Evolutionary conservation across 2,888 invertebrate species (phyloP).

Genomic region (Leptinotarsa peninsularis): DNA sequence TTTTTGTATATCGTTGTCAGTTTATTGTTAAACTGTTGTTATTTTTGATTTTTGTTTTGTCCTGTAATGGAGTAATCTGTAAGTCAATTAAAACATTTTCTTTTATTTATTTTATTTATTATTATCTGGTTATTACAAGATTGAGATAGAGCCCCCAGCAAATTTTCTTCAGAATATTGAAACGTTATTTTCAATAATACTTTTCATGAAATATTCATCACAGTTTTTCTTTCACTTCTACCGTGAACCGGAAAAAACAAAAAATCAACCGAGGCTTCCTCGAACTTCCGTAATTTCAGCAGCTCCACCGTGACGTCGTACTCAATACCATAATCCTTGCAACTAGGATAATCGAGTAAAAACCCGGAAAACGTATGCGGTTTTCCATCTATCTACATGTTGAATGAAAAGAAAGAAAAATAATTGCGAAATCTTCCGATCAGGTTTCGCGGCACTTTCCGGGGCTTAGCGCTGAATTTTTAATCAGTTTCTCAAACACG

Average conservation of each 20-base stretch:
- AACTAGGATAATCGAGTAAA: slow-evolving; percentile 22
- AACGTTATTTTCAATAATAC: too few species aligned
- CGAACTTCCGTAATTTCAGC: background rate
- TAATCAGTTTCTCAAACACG: slow-evolving; percentile 67
- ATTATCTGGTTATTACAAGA: too few species aligned
- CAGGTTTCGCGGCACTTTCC: slow-evolving; percentile 64
- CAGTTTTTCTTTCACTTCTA: too few species aligned
- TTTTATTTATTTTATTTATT: too few species aligned
- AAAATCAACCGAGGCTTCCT: background rate
- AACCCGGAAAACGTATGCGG: slow-evolving; percentile 35
- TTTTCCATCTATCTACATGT: slow-evolving; percentile 44
- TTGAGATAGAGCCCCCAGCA: too few species aligned
- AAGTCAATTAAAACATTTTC: too few species aligned
- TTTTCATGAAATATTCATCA: too few species aligned
- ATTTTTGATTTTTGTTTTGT: too few species aligned
- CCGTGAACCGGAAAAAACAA: background rate
- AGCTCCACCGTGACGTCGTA: background rate
- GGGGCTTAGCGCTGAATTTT: slow-evolving; percentile 66
- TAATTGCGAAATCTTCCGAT: slow-evolving; percentile 65
- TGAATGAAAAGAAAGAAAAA: slow-evolving; percentile 61
- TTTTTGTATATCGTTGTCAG: too few species aligned
- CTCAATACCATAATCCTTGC: slow-evolving; percentile 4
- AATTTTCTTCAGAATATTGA: too few species aligned
- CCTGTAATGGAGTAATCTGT: too few species aligned
- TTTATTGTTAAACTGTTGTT: too few species aligned